phyloP scores from a whole-genome alignment of 2,888 invertebrate genomes.

The Cosmia trapezina region DNA sequence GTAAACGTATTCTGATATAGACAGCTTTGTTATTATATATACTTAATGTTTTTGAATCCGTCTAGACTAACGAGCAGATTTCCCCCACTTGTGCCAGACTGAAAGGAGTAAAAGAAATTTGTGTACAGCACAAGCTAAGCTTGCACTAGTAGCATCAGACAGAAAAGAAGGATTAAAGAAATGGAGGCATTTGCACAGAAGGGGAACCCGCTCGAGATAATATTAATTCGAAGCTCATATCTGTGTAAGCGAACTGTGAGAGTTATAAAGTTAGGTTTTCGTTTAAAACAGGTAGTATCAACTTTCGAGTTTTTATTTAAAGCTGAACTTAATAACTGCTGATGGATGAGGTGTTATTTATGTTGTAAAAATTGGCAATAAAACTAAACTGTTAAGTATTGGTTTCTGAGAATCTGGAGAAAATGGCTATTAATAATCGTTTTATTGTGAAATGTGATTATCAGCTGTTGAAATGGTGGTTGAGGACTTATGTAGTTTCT shows the following conservation, averaged over 20 bases:
- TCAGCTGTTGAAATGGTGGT: not conserved
- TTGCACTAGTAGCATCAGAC: constrained; percentile 12
- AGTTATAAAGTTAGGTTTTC: constrained; percentile 3
- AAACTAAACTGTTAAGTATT: constrained; percentile 16
- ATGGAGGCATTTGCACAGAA: not conserved
- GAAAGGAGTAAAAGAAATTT: constrained; percentile 33
- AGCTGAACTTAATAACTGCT: not conserved
- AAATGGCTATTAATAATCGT: constrained; percentile 16
- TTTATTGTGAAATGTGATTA: not conserved
- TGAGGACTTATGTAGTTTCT: not conserved
- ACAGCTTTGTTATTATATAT: constrained; percentile 1
- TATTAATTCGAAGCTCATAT: not conserved
- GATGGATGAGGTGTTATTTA: not conserved
- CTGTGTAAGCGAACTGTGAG: not conserved
- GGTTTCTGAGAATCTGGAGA: constrained; percentile 18
- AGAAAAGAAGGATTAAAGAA: constrained; percentile 31
- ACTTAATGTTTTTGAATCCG: constrained; percentile 5
- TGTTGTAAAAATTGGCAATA: constrained; percentile 18
- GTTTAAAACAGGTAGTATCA: constrained; percentile 4
- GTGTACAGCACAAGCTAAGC: not conserved
- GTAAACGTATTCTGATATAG: constrained; percentile 19
- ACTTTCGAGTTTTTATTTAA: not conserved
- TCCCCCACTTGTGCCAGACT: constrained; percentile 15
- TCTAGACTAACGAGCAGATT: constrained; percentile 11
- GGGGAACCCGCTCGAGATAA: constrained; percentile 13